Evolutionary conservation across 1,140 invertebrate species (phyloP), one percentile per base, ranked within the genome.

Genomic region (Vanessa tameamea): DNA sequence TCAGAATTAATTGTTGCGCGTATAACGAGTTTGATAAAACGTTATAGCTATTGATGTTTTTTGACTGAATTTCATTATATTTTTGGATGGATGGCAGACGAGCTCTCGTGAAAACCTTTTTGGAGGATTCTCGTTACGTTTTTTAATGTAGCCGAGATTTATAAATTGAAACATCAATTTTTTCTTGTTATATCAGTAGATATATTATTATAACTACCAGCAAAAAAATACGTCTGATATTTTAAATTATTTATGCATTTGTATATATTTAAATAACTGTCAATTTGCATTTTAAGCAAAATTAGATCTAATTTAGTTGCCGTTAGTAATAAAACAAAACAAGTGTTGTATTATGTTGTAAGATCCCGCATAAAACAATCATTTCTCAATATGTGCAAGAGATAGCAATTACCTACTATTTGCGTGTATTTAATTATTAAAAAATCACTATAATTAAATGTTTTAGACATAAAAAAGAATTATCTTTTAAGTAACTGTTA

Each of bases 1-100:
- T 84, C 75, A 76, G 71, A 85, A 86, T 87, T 83, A 81, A 83
- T 83, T 86, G 73, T 75, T 75, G 47, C 47, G 61, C n/a, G 43
- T 31, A 53, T 75, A 65, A 75, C 63, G 11, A 70, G 47, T 51
- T 68, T 61, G n/a, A 55, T 73, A 47, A 55, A 47, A 48, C 20
- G 20, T 63, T 61, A 61, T 61, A 61, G 23, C 12, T 26, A 26
- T 59, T 59, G 23, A 23, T 59, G 55, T 31, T 61, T 61, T 61
- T 5, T 37, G 9, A 37, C 31, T 8, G 14, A 15, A 37, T 61
- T 61, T 51, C 15, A 15, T 31, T 31, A 9, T 37, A 37, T 37
- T 11, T 16, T 53, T 9, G 15, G 51, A 53, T n/a, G 15, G 51
- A 9, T 43, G 37, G 9, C 37, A 43, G 37, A 43, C 15, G n/a